Percentiles rank a stretch among this genome's conserved stretches.
phyloP scores from a whole-genome alignment of 2,113 vertebrate species.

The Dicaeum eximium region DNA sequence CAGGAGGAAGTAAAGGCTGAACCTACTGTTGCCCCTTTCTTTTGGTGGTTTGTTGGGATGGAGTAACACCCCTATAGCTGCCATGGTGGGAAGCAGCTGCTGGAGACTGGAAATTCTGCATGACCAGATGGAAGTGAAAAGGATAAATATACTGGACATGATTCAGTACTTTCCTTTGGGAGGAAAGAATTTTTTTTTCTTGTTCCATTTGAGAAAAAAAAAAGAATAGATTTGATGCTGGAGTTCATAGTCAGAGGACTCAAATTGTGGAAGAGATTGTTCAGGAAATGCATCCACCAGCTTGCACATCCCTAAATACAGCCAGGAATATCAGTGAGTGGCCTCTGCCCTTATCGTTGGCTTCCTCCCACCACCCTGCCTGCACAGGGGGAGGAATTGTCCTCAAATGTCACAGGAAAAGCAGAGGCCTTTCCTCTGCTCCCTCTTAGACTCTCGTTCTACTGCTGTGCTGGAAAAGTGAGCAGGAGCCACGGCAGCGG shows the following conservation, averaged over 20 bases:
- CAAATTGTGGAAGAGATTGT: not conserved
- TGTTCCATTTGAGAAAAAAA: not conserved
- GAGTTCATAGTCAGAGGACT: not conserved
- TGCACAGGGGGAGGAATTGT: not conserved
- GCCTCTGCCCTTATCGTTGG: not conserved
- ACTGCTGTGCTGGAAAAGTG: rapidly evolving
- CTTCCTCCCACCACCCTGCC: not conserved
- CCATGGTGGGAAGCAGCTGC: not conserved
- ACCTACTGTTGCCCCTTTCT: no score
- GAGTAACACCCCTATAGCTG: not conserved
- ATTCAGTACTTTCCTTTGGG: not conserved
- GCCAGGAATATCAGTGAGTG: not conserved
- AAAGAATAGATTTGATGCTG: not conserved
- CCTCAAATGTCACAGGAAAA: not conserved
- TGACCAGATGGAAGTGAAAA: not conserved
- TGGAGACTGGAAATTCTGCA: not conserved
- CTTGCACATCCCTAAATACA: not conserved
- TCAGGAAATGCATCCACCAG: not conserved
- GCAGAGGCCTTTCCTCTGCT: not conserved
- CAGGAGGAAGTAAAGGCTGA: not conserved
- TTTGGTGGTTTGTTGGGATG: not conserved
- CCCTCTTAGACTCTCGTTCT: not conserved
- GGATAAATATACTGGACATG: not conserved
- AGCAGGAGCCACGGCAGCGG: not conserved
- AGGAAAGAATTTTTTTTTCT: not conserved